Percentiles rank a stretch among this genome's conserved stretches.
phyloP scores from a whole-genome alignment of 2,113 vertebrate species.

The Tor tambroides region DNA sequence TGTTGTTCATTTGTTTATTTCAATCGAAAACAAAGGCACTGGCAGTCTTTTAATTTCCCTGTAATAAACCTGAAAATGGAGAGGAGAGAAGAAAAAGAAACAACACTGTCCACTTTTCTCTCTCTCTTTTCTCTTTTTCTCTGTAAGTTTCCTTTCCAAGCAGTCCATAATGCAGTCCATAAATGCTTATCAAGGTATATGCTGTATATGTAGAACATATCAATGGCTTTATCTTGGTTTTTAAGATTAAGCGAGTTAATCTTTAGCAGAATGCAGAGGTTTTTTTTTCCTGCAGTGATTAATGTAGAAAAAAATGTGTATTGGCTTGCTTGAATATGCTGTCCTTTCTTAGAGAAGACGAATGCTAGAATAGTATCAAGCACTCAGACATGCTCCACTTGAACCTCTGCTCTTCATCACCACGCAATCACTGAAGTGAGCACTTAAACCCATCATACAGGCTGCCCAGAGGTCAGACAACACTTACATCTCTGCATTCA shows the following conservation, averaged over 20 bases:
- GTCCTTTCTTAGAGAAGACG: neutral
- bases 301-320: neutral
- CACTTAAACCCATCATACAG: conserved; percentile 12
- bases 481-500: conserved; percentile 2
- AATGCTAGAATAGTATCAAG: neutral
- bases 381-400: neutral
- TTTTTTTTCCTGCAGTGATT: neutral
- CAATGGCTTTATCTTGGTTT: neutral
- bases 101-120: neutral
- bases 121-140: neutral
- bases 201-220: too few species aligned
- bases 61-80: neutral
- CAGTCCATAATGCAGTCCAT: neutral
- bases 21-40: neutral
- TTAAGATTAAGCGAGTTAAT: neutral
- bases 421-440: neutral
- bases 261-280: neutral
- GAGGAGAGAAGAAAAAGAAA: too few species aligned
- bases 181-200: neutral
- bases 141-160: neutral
- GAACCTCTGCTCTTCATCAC: conserved; percentile 8
- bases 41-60: neutral
- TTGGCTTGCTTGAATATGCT: neutral
- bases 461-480: conserved; percentile 3
- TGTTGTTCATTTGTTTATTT: conserved; percentile 25